Percentiles rank a stretch among this genome's conserved stretches.
phyloP scores from a whole-genome alignment of 1,140 invertebrate species.

The Caenorhabditis elegans region WBcel235 BX284604.4:13119001-13119500 shows the following conservation, averaged over 20 bases:
- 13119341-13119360: too few relatives aligned
- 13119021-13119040: neutral
- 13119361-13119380: too few relatives aligned
- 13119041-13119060: neutral
- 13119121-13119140: constrained; percentile 26
- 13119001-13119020: neutral
- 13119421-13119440: too few relatives aligned
- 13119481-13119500: too few relatives aligned
- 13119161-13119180: constrained; percentile 27
- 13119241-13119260: constrained; percentile 15
- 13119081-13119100: neutral
- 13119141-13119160: constrained; percentile 26
- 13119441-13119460: too few relatives aligned
- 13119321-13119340: neutral
- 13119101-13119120: neutral
- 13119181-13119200: constrained; percentile 6
- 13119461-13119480: too few relatives aligned
- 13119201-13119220: constrained; percentile 27
- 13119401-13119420: too few relatives aligned
- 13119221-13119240: constrained; percentile 16
- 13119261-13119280: constrained; percentile 18
- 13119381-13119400: too few relatives aligned
- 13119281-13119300: neutral
- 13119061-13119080: neutral
- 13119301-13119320: neutral